Conservation (phyloP, 2,797 vertebrate species). For the Enteromius radiatus region DNA sequence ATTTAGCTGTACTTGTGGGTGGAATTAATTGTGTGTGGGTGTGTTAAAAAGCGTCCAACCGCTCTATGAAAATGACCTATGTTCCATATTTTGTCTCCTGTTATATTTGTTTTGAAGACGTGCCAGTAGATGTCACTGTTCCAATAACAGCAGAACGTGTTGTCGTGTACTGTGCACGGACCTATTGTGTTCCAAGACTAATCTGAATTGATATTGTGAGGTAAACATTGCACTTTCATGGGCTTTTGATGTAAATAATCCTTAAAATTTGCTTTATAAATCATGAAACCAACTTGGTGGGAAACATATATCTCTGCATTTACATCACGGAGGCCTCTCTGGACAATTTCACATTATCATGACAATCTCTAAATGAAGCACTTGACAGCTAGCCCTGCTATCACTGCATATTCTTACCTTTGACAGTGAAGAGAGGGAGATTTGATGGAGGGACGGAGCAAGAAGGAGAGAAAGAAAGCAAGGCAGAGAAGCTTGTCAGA, state of each 20-base stretch:
- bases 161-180: neutral
- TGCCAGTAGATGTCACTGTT: slow-evolving; percentile 81
- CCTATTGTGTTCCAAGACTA: slow-evolving; percentile 1
- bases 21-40: slow-evolving; percentile 30
- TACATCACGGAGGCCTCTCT: slow-evolving; percentile 31
- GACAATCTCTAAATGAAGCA: slow-evolving; percentile 55
- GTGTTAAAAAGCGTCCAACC: slow-evolving; percentile 14
- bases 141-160: slow-evolving; percentile 64
- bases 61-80: slow-evolving; percentile 31
- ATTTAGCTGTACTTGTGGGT: slow-evolving; percentile 18
- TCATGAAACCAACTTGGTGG: neutral
- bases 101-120: slow-evolving; percentile 33
- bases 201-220: slow-evolving; percentile 7
- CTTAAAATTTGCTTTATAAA: neutral
- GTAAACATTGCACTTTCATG: slow-evolving; percentile 6
- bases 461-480: slow-evolving; percentile 45
- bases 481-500: slow-evolving; percentile 73
- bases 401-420: slow-evolving; percentile 51
- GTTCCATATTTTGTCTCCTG: slow-evolving; percentile 31
- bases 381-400: slow-evolving; percentile 52
- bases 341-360: slow-evolving; percentile 41
- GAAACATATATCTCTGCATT: neutral
- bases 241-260: slow-evolving; percentile 7
- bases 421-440: slow-evolving; percentile 50
- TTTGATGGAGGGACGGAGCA: slow-evolving; percentile 42